Evolutionary conservation across 2,797 vertebrate genomes (phyloP).

Genomic region (Calcarius lapponicus): DNA sequence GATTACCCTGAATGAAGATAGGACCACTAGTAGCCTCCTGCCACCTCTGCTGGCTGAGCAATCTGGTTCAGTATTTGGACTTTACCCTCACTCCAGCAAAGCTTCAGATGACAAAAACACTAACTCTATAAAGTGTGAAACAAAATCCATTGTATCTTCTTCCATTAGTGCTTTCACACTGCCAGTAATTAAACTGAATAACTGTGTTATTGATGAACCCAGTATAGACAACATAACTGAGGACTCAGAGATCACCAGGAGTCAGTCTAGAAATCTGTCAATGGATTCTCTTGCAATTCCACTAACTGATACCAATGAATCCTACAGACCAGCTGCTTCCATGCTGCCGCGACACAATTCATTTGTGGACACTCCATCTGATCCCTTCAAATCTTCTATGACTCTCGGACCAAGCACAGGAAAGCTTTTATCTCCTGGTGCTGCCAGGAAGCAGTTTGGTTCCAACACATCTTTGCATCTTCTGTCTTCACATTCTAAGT

Average conservation of each 20-base stretch:
- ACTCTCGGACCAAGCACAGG: conserved; percentile 78
- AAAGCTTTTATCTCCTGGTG: conserved; percentile 89
- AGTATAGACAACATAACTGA: conserved; percentile 94
- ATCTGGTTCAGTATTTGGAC: conserved; percentile 77
- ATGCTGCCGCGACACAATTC: conserved; percentile 85
- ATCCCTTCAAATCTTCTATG: conserved; percentile 79
- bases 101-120: conserved; percentile 76
- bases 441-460: conserved; percentile 90
- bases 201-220: conserved; percentile 96
- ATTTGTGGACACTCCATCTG: conserved; percentile 75
- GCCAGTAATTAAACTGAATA: conserved; percentile 98
- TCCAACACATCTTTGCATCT: conserved; percentile 94
- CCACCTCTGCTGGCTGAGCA: conserved; percentile 85
- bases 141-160: conserved; percentile 95
- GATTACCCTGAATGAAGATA: conserved; percentile 80
- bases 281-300: conserved; percentile 89
- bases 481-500: conserved; percentile 93
- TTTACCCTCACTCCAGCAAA: conserved; percentile 75
- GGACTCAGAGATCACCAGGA: conserved; percentile 78
- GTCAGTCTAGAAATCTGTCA: conserved; percentile 80
- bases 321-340: conserved; percentile 77
- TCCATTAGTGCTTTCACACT: conserved; percentile 96
- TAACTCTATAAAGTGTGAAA: conserved; percentile 83
- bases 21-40: conserved; percentile 79
- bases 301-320: conserved; percentile 80